phyloP scores from a whole-genome alignment of 2,113 vertebrate genomes.

The Diglossa brunneiventris region DNA sequence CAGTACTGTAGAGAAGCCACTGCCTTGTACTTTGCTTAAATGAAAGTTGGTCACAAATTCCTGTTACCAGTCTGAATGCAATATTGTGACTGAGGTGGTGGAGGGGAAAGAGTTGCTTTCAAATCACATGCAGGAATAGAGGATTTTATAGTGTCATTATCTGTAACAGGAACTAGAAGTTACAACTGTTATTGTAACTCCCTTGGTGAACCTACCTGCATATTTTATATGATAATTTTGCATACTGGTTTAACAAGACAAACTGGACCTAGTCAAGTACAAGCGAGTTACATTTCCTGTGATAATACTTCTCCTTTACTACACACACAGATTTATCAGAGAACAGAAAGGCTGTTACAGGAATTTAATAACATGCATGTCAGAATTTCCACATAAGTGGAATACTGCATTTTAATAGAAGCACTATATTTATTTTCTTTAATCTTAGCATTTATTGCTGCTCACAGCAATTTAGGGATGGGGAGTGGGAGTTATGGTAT shows the following conservation, averaged over 20 bases:
- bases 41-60: background rate
- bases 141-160: background rate
- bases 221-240: background rate
- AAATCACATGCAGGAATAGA: background rate
- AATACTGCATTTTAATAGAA: background rate
- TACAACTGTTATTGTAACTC: background rate
- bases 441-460: background rate
- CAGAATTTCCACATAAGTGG: background rate
- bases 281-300: background rate
- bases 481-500: accelerated
- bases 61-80: background rate
- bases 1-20: background rate
- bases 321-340: background rate
- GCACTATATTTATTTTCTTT: background rate
- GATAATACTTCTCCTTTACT: background rate
- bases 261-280: background rate
- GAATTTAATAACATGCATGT: background rate
- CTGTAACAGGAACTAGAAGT: background rate
- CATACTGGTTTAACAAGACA: slow-evolving; percentile 1
- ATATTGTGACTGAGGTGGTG: background rate
- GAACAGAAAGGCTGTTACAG: background rate
- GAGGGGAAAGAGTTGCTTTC: background rate
- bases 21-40: background rate
- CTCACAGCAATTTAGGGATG: background rate
- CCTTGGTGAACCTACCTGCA: background rate